Conservation (phyloP, 2,797 vertebrate genomes). For the Otolemur crassicaudatus region DNA sequence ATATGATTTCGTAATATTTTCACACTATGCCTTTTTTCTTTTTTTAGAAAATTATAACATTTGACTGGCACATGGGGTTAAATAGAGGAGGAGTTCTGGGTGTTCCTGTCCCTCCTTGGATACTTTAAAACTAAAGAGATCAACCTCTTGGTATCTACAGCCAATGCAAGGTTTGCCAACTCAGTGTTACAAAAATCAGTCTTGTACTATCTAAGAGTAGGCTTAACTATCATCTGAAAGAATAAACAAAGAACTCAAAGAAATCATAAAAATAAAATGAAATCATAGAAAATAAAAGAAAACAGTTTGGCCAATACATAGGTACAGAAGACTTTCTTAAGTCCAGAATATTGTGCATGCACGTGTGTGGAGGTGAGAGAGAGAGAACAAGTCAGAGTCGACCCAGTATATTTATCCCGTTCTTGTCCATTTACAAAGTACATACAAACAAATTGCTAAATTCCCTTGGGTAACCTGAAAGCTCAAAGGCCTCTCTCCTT, state of each 20-base stretch:
- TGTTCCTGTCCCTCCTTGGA: background rate
- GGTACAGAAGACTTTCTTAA: background rate
- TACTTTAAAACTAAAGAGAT: background rate
- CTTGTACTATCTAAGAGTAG: background rate
- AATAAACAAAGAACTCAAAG: background rate
- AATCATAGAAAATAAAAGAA: background rate
- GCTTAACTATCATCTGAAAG: background rate
- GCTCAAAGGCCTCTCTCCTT: slow-evolving; percentile 68
- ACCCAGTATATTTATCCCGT: slow-evolving; percentile 24
- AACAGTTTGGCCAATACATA: background rate
- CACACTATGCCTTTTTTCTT: background rate
- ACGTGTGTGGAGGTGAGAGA: fast-evolving
- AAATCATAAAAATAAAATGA: background rate
- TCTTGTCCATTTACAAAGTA: slow-evolving; percentile 65
- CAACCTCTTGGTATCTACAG: background rate
- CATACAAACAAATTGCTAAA: slow-evolving; percentile 52
- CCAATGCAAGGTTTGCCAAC: background rate
- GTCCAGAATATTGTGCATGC: background rate
- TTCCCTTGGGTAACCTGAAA: slow-evolving; percentile 33
- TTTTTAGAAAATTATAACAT: background rate
- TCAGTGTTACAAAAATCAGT: background rate
- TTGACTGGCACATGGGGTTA: fast-evolving
- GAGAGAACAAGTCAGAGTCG: background rate
- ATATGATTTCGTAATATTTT: too few relatives aligned
- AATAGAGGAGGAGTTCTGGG: background rate